Percentiles rank a stretch among this genome's conserved stretches.
These are phyloP conservation scores for Hyla sarda DNA, from an alignment of 2,113 vertebrate species.

Conservation along the genomic window DNA sequence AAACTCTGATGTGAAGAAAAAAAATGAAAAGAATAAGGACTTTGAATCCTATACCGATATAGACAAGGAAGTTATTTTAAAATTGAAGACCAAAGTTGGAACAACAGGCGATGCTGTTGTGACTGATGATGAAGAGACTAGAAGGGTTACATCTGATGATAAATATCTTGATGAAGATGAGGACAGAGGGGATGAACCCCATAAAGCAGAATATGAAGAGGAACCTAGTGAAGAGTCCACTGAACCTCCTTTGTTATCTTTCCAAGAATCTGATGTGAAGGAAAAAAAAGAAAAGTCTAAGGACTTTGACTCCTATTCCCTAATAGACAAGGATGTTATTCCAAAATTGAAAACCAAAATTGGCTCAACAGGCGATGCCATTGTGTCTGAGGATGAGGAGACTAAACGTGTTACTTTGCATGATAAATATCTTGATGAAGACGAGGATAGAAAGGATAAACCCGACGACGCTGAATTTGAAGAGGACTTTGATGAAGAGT, in stretches of 20 bases:
- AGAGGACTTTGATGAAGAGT: slow-evolving; percentile 62
- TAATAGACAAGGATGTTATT: slow-evolving; percentile 74
- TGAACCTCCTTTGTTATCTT: no score
- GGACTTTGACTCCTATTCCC: slow-evolving; percentile 65
- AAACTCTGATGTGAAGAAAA: slow-evolving; percentile 13
- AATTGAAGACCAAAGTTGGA: slow-evolving; percentile 84
- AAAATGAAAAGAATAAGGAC: slow-evolving; percentile 38
- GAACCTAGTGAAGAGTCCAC: no score
- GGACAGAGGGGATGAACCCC: no score
- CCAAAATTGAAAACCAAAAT: slow-evolving; percentile 82
- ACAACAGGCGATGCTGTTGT: slow-evolving; percentile 84
- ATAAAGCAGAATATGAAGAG: no score
- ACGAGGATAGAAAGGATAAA: slow-evolving; percentile 63
- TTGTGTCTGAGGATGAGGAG: slow-evolving; percentile 81
- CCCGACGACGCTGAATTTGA: slow-evolving; percentile 49
- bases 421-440: slow-evolving; percentile 70
- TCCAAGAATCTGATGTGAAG: slow-evolving; percentile 61
- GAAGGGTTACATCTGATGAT: slow-evolving; percentile 72
- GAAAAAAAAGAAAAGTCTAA: slow-evolving; percentile 65
- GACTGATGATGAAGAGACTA: slow-evolving; percentile 83
- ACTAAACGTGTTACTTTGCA: slow-evolving; percentile 77
- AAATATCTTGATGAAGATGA: slow-evolving; percentile 70
- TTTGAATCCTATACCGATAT: slow-evolving; percentile 61
- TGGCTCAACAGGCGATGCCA: slow-evolving; percentile 84
- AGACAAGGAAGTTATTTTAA: slow-evolving; percentile 72